Conservation (phyloP, 2,797 vertebrate species). For the Austrolebias charrua region DNA sequence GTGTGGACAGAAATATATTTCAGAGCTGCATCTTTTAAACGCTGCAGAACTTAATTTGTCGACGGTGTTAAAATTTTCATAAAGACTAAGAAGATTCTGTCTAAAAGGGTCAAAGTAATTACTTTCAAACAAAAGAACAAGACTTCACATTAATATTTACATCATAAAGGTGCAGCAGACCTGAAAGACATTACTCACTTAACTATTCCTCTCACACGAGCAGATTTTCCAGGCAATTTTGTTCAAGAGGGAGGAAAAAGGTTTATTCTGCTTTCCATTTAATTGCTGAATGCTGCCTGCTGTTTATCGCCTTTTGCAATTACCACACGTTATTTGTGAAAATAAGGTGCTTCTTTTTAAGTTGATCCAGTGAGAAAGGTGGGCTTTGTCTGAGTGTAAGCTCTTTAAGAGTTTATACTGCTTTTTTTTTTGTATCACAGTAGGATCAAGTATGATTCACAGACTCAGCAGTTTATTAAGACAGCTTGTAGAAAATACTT, state of each 20-base stretch:
- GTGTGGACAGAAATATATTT: too few species aligned
- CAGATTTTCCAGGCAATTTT: not conserved
- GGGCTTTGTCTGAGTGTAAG: conserved; percentile 61
- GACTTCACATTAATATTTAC: too few species aligned
- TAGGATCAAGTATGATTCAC: conserved; percentile 59
- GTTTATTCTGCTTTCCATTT: conserved; percentile 5
- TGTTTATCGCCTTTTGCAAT: conserved; percentile 21
- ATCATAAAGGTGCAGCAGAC: too few species aligned
- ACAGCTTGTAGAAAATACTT: not conserved
- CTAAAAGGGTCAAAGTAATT: too few species aligned
- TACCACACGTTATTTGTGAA: conserved; percentile 21
- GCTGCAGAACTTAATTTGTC: too few species aligned
- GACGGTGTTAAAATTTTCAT: too few species aligned
- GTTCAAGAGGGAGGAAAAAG: not conserved
- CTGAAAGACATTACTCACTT: too few species aligned
- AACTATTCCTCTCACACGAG: not conserved
- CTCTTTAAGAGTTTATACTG: conserved; percentile 63
- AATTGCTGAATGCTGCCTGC: not conserved
- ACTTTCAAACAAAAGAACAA: not conserved
- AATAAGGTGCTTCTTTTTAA: conserved; percentile 38
- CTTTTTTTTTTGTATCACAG: conserved; percentile 61
- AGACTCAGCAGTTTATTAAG: conserved; percentile 13
- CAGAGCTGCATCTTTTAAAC: too few species aligned
- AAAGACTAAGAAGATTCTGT: too few species aligned
- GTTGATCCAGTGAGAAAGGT: conserved; percentile 37